Evolutionary conservation across 2,797 vertebrate genomes (phyloP).

Genomic region (Carduelis carduelis): DNA sequence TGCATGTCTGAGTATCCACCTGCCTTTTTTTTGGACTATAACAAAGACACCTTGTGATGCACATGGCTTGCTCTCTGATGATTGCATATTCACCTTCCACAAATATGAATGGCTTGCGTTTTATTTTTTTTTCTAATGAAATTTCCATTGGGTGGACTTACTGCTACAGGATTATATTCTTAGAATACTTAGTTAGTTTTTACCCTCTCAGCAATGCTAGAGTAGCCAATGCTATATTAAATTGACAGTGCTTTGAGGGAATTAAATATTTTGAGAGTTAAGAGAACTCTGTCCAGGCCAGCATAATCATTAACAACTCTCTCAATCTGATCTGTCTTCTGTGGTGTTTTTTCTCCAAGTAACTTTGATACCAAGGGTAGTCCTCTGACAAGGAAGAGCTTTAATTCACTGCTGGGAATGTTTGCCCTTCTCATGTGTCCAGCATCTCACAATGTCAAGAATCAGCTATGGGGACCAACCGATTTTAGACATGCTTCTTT

Average conservation of each 20-base stretch:
- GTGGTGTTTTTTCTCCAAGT: background rate
- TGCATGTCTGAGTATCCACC: background rate
- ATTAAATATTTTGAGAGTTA: constrained; percentile 20
- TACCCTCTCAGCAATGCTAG: background rate
- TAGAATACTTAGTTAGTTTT: background rate
- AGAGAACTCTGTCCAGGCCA: background rate
- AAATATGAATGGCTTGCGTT: background rate
- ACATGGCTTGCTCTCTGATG: background rate
- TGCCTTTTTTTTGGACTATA: background rate
- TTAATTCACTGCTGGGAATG: background rate
- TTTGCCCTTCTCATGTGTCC: background rate
- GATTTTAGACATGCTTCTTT: background rate
- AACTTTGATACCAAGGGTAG: background rate
- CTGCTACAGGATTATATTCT: background rate
- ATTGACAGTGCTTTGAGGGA: background rate
- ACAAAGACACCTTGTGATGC: background rate
- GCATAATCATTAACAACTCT: background rate
- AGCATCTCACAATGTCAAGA: background rate
- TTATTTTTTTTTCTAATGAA: background rate
- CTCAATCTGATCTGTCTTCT: background rate
- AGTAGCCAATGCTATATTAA: background rate
- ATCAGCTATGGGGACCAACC: background rate
- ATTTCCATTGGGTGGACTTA: background rate
- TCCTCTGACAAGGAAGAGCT: background rate
- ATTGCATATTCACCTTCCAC: background rate